Evolutionary conservation across 2,888 invertebrate genomes (phyloP).

Genomic region (Gandaritis pyraliata): DNA sequence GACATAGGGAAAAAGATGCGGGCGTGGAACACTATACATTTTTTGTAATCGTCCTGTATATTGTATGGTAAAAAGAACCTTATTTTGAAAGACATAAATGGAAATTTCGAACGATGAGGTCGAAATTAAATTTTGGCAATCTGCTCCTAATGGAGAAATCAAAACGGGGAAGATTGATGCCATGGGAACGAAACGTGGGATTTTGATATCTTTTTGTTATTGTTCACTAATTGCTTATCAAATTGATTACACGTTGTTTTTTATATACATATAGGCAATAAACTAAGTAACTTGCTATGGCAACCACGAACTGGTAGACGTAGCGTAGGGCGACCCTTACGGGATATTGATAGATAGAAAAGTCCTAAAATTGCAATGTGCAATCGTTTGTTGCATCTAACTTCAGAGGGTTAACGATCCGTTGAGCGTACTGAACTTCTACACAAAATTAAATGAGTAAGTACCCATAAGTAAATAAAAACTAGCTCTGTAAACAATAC

Average conservation of each 20-base stretch:
- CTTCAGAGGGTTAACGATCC: too few species aligned
- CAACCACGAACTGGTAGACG: too few species aligned
- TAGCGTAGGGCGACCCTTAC: too few species aligned
- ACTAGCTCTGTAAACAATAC: too few species aligned
- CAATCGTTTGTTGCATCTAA: too few species aligned
- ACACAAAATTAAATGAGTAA: too few species aligned
- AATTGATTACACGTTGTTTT: neutral
- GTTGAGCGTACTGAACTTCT: too few species aligned
- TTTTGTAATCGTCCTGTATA: conserved; percentile 46
- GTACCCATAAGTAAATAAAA: too few species aligned
- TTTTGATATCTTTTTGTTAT: conserved; percentile 53
- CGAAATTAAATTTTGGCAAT: conserved; percentile 60
- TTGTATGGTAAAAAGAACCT: conserved; percentile 39
- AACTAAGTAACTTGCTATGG: too few species aligned
- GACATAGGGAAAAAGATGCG: conserved; percentile 71
- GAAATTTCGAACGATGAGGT: conserved; percentile 26
- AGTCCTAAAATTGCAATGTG: too few species aligned
- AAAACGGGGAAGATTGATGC: conserved; percentile 76
- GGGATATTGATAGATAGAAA: too few species aligned
- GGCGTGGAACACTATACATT: conserved; percentile 56
- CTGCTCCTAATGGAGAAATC: conserved; percentile 71
- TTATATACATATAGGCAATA: too few species aligned
- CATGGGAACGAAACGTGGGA: conserved; percentile 74
- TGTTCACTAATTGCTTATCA: conserved; percentile 23
- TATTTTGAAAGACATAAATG: conserved; percentile 33